Base-by-base conservation (phyloP, 1,140 invertebrate genomes). In the Cotesia chilonis region DNA sequence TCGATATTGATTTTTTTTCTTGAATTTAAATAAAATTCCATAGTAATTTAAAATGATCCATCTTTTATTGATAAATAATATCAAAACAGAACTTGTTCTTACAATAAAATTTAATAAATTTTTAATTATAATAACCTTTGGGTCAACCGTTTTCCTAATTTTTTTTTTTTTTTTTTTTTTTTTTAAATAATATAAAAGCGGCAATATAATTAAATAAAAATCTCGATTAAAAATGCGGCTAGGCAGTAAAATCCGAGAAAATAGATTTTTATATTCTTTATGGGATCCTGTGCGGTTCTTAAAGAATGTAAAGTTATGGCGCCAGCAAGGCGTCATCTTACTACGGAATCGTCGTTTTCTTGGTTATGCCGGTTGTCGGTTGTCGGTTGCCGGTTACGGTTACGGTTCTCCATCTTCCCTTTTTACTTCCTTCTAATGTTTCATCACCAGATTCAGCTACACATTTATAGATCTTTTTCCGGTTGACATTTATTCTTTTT, bases 281-380 rank as follows among this genome's bases (percentile, higher is more conserved):
- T 74, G 76, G 67, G 66, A 54, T 71, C 47, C 74, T 55, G 14
- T 47, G 41, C 35, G 70, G 51, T 67, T 74, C 63, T 64, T 51
- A 68, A 70, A 70, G 71, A 76, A 74, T 74, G 72, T 57, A 14
- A 79, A 73, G 72, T 72, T 61, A 52, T 41, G 80, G 82, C 84
- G 84, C 85, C 84, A 81, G 75, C 68, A 72, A 76, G 83, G 84
- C 85, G 84, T 85, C 84, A 85, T 83, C 83, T 84, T 81, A 75
- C 70, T 59, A 47, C 67, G 81, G 81, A 79, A 85, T 87, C 84
- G 79, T 80, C 81, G 85, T 82, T 79, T 78, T 70, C 69, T 67
- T 65, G 41, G 80, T 73, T 76, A 55, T 64, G 59, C 74, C 59
- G 71, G 76, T 17, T 17, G 17, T 17, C 17, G 17, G 17, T 17